phyloP scores from a whole-genome alignment of 1,140 invertebrate species.

The Pygmarrhopalites habei region DNA sequence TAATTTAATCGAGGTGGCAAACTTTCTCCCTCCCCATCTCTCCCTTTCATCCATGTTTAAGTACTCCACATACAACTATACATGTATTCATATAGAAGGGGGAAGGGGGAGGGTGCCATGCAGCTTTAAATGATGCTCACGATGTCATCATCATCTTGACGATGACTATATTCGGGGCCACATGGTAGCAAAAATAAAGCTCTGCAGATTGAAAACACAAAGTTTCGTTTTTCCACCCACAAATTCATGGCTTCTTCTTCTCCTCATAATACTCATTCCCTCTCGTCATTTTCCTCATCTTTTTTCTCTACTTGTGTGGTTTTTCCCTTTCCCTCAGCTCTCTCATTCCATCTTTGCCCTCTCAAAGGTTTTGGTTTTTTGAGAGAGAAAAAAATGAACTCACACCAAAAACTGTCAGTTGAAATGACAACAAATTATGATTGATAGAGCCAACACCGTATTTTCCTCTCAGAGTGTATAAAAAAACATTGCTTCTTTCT shows the following conservation, averaged over 20 bases:
- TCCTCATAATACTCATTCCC: neutral
- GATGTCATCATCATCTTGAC: too few species aligned
- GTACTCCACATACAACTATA: too few species aligned
- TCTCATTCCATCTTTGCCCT: constrained; percentile 7
- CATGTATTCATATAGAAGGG: too few species aligned
- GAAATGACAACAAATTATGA: constrained; percentile 40
- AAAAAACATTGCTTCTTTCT: constrained; percentile 3
- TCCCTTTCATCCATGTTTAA: too few species aligned
- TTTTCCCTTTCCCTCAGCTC: neutral
- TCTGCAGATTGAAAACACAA: neutral
- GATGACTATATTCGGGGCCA: too few species aligned
- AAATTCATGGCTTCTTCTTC: too few species aligned
- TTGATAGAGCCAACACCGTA: constrained; percentile 37
- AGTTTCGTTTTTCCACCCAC: neutral
- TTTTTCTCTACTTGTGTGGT: neutral
- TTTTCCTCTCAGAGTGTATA: neutral
- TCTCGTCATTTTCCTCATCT: neutral
- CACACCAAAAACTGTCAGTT: constrained; percentile 21
- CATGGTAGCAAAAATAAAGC: too few species aligned
- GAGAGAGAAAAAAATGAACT: constrained; percentile 1
- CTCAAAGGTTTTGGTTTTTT: neutral
- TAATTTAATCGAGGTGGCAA: constrained; percentile 31
- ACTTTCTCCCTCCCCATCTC: too few species aligned
- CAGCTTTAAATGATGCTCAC: too few species aligned
- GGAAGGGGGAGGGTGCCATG: too few species aligned